phyloP scores from a whole-genome alignment of 2,888 invertebrate species.

The Pseudococcus viburni region DNA sequence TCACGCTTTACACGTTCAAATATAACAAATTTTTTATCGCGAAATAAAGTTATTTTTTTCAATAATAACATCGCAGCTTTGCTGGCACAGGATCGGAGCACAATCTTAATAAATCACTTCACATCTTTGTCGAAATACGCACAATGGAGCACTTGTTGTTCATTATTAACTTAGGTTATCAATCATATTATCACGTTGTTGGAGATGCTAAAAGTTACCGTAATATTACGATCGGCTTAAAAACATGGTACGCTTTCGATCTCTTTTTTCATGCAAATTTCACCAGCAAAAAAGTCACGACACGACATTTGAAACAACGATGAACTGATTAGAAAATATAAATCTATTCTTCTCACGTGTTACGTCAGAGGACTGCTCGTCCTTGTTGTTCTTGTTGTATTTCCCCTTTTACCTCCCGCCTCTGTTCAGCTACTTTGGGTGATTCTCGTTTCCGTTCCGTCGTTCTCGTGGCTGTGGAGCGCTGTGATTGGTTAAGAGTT shows the following conservation, averaged over 20 bases:
- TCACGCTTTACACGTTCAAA: background rate
- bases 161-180: slow-evolving; percentile 11
- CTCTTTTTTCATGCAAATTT: background rate
- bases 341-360: background rate
- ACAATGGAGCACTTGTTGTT: slow-evolving; percentile 14
- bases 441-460: too few relatives aligned
- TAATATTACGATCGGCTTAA: background rate
- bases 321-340: background rate
- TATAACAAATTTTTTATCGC: background rate
- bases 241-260: background rate
- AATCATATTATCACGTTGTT: background rate
- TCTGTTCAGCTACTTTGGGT: too few relatives aligned
- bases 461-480: too few relatives aligned
- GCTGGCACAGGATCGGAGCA: background rate
- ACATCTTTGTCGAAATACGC: slow-evolving; percentile 1
- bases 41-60: background rate
- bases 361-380: too few relatives aligned
- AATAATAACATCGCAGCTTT: background rate
- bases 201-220: background rate
- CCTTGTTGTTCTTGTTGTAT: too few relatives aligned
- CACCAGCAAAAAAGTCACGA: background rate
- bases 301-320: background rate
- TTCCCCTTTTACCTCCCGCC: too few relatives aligned
- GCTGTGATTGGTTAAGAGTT: too few relatives aligned
- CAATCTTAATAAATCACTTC: slow-evolving; percentile 3